Evolutionary conservation across 1,140 invertebrate genomes (phyloP).

Genomic region (Arion vulgaris): DNA sequence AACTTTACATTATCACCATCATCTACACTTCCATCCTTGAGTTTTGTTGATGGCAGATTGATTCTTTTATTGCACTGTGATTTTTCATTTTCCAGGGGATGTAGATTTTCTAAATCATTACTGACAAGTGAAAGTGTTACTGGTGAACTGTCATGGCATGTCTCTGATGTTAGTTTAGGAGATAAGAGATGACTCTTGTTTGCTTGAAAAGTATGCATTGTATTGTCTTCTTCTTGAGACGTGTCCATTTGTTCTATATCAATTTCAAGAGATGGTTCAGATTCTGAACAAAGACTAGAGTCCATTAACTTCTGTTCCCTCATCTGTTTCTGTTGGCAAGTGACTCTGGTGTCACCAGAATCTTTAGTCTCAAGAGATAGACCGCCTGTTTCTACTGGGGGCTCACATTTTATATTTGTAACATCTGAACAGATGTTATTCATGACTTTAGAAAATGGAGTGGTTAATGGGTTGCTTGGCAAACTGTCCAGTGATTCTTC

Average conservation of each 20-base stretch:
- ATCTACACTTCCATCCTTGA: neutral
- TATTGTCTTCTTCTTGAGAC: conserved; percentile 23
- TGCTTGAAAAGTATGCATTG: neutral
- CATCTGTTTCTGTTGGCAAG: neutral
- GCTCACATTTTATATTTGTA: neutral
- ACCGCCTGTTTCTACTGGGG: neutral
- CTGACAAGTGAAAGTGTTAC: neutral
- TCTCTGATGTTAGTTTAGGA: neutral
- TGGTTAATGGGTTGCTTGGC: neutral
- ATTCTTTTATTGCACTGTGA: neutral
- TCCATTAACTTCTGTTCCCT: neutral
- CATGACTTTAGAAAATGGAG: neutral
- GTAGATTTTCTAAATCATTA: conserved; percentile 1
- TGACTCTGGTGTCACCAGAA: neutral
- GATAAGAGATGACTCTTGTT: neutral
- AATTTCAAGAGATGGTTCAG: conserved; percentile 34
- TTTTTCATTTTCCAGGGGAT: neutral
- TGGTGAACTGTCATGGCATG: neutral
- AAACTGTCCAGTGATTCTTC: neutral
- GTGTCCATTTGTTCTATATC: conserved; percentile 38
- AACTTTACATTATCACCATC: neutral
- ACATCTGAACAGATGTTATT: neutral
- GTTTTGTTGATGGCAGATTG: neutral
- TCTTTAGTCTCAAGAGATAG: too few species aligned
- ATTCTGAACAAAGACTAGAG: conserved; percentile 15